Percentiles rank a stretch among this genome's conserved stretches.
Conservation (phyloP, 2,113 vertebrate species). For the Bos javanicus region DNA sequence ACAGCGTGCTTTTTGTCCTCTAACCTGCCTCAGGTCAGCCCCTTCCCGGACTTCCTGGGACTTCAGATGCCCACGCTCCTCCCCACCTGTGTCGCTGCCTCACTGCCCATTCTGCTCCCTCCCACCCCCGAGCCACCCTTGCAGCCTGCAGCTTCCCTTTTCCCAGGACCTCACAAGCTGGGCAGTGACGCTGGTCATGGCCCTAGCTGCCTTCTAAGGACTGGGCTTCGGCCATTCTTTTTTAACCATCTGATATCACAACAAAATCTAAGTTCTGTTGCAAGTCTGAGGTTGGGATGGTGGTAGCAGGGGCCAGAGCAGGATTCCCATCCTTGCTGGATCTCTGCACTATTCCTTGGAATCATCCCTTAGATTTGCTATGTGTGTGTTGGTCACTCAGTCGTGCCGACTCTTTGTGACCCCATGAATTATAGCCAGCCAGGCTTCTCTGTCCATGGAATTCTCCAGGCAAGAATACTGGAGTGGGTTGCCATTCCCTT, state of each 20-base stretch:
- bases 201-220: not conserved
- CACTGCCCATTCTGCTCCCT: not conserved
- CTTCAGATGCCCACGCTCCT: accelerated
- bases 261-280: not conserved
- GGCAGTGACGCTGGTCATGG: not conserved
- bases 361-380: not conserved
- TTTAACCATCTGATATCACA: not conserved
- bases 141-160: not conserved
- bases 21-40: not conserved
- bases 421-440: accelerated
- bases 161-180: not conserved
- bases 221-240: not conserved
- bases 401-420: not conserved
- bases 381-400: not conserved
- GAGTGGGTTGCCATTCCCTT: not conserved
- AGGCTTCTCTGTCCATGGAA: not conserved
- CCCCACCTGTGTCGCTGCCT: no score
- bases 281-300: not conserved
- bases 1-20: no score
- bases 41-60: no score
- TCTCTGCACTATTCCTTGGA: not conserved
- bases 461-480: not conserved
- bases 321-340: not conserved
- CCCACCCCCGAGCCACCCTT: not conserved
- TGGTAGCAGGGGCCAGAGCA: not conserved